A percentile compares a stretch with the other conserved stretches of the same genome.
Evolutionary conservation across 2,888 invertebrate species (phyloP).

Genomic region (Stenurella melanura): DNA sequence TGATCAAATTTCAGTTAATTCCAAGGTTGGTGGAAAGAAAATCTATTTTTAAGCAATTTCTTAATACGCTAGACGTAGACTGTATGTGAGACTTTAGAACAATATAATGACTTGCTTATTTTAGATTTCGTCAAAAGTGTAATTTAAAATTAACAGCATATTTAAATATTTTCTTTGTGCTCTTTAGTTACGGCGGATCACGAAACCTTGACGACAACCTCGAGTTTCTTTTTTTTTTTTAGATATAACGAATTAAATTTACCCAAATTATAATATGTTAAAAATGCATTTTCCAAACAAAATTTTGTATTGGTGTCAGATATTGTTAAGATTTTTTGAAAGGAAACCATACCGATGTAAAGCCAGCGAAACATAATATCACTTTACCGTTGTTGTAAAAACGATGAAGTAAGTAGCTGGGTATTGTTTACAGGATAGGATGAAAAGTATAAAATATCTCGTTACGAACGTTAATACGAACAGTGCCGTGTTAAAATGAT

Average conservation of each 20-base stretch:
- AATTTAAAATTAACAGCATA: neutral
- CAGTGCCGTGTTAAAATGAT: no score
- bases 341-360: slow-evolving; percentile 15
- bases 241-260: neutral
- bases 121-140: neutral
- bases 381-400: slow-evolving; percentile 3
- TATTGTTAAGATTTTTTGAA: neutral
- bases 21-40: no score
- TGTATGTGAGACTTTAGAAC: no score
- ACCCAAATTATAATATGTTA: neutral
- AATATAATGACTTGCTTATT: no score
- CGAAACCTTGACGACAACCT: neutral
- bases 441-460: slow-evolving; percentile 23
- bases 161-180: neutral
- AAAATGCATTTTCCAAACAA: neutral
- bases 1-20: no score
- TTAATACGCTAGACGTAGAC: no score
- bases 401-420: slow-evolving; percentile 3
- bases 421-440: slow-evolving; percentile 18
- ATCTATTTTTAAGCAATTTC: no score
- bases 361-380: slow-evolving; percentile 8
- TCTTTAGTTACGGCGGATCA: neutral
- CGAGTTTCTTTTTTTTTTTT: neutral
- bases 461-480: slow-evolving; percentile 1
- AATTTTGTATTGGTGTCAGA: slow-evolving; percentile 10